Evolutionary conservation across 1,140 invertebrate species (phyloP).

Genomic region (Apis dorsata): DNA sequence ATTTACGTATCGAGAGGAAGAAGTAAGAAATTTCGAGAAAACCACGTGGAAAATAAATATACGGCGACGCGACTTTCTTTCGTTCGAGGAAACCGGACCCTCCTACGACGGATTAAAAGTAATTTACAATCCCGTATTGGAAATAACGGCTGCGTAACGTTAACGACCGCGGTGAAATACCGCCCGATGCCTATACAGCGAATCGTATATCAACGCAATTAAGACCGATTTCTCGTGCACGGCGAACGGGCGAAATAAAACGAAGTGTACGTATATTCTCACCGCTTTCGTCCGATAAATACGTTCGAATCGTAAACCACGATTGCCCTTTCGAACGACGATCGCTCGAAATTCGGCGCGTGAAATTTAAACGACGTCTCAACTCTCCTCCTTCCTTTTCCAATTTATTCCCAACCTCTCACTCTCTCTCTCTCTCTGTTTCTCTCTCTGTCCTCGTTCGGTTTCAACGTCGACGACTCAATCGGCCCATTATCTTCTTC

Average conservation of each 20-base stretch:
- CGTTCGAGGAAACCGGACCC: slow-evolving; percentile 6
- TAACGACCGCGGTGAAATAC: slow-evolving; percentile 56
- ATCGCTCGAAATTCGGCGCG: slow-evolving; percentile 36
- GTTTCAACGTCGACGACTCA: slow-evolving; percentile 60
- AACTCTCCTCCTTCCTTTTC: slow-evolving; percentile 36
- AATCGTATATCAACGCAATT: slow-evolving; percentile 65
- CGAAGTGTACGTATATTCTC: not conserved
- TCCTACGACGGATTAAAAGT: slow-evolving; percentile 47
- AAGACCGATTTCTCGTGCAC: slow-evolving; percentile 58
- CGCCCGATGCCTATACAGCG: slow-evolving; percentile 36
- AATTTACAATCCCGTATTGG: slow-evolving; percentile 51
- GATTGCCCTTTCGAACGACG: slow-evolving; percentile 45
- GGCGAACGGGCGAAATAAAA: slow-evolving; percentile 46
- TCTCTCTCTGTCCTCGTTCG: not conserved
- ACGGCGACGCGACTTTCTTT: slow-evolving; percentile 9
- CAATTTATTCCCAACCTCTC: not conserved
- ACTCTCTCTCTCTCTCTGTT: not conserved
- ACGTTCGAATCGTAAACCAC: too few species aligned
- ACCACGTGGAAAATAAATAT: slow-evolving; percentile 9
- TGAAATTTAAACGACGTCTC: slow-evolving; percentile 61
- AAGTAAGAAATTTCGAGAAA: too few species aligned
- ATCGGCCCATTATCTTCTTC: slow-evolving; percentile 27
- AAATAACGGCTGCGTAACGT: slow-evolving; percentile 52
- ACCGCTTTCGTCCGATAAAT: too few species aligned
- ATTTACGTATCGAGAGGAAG: not conserved